Conservation (phyloP, 2,797 vertebrate species). For the Crocidura indochinensis region DNA sequence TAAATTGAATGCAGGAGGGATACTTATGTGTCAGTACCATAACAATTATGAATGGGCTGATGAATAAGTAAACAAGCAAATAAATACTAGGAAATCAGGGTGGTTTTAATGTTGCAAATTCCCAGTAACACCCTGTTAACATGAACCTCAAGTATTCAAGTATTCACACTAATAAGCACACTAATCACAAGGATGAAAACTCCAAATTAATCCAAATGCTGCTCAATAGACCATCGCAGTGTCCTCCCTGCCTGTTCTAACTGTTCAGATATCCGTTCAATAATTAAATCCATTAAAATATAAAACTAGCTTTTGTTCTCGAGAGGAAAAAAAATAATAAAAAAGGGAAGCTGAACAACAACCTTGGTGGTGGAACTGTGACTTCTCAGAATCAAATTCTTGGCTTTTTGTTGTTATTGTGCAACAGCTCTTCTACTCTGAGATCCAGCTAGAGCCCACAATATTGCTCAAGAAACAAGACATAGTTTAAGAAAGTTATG, state of each 20-base stretch:
- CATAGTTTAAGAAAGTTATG: background rate
- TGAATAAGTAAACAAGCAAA: conserved; percentile 82
- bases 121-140: conserved; percentile 80
- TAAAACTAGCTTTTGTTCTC: conserved; percentile 88
- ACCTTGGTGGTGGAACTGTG: conserved; percentile 74
- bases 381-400: conserved; percentile 81
- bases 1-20: conserved; percentile 70
- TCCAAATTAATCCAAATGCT: conserved; percentile 89
- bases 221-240: conserved; percentile 86
- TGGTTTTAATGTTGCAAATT: conserved; percentile 69
- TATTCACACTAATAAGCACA: conserved; percentile 87
- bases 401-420: conserved; percentile 7
- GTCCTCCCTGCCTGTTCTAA: conserved; percentile 88
- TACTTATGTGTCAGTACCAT: conserved; percentile 65
- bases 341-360: conserved; percentile 81
- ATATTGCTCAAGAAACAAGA: conserved; percentile 12
- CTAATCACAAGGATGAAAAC: conserved; percentile 79
- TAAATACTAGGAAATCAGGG: conserved; percentile 78
- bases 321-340: conserved; percentile 83
- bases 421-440: background rate
- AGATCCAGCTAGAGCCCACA: background rate
- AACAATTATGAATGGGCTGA: conserved; percentile 76
- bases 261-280: conserved; percentile 86
- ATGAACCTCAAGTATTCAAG: conserved; percentile 85
- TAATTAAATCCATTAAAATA: conserved; percentile 91